Base-by-base conservation (phyloP, 2,888 invertebrate species). In the Hydraecia micacea region DNA sequence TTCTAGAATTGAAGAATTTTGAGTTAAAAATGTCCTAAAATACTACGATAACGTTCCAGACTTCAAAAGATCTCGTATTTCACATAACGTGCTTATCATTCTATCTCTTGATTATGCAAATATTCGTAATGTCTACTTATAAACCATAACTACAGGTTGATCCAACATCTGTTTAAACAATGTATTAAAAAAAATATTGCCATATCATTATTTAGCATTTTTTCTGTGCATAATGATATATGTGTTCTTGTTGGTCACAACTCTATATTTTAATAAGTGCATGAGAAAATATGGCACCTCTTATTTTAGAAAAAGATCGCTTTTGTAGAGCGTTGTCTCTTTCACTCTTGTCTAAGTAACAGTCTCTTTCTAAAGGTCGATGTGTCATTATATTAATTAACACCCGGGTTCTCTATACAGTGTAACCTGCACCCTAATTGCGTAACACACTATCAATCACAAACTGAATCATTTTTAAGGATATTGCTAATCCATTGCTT, bases 141-240 rank as follows among this genome's bases (percentile, higher is more conserved):
- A 65, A 69, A 55, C 18, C n/a, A 25, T 66, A 52, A 5, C 21
- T 58, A 39, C 42, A 4, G 15, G 21, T 55, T 70, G 9, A 63
- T 65, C 39, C 49, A 39, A 71, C 79, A 84, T 68, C 73, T 85
- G 84, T 73, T 21, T 58, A 63, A 72, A 85, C 42, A 74, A 68
- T 62, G 13, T 67, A 73, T 73, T 71, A 32, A 62, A 11, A 8
- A 60, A 65, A 75, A 42, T 70, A 11, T 25, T 15, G 49, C 58
- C 21, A 28, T 67, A 68, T 78, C 58, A 75, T 75, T 84, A 73
- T 55, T 66, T 42, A 36, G 66, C 52, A 67, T 63, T 52, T 80
- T 60, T 55, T 28, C 2, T 28, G 21, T 52, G 32, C 32, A 9
- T 13, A 18, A 36, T 78, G 25, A 42, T 42, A 52, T 1, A 32